Evolutionary conservation across 2,797 vertebrate genomes (phyloP).

Genomic region (Cyprinella venusta): DNA sequence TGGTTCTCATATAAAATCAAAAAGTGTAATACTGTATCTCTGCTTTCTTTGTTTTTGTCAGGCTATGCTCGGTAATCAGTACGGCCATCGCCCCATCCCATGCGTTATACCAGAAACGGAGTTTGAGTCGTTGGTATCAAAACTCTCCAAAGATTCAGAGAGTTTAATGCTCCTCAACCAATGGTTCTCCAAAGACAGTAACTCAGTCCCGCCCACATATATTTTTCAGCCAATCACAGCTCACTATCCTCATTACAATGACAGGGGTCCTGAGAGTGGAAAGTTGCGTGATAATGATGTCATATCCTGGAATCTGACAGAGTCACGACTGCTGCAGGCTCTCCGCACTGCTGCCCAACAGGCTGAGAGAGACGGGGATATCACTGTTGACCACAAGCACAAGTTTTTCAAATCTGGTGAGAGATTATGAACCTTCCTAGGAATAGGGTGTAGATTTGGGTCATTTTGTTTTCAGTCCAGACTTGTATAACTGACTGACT

Average conservation of each 20-base stretch:
- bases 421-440: constrained; percentile 12
- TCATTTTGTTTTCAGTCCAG: not conserved
- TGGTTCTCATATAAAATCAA: not conserved
- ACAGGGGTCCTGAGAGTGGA: constrained; percentile 65
- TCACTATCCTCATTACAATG: constrained; percentile 71
- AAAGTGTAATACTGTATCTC: not conserved
- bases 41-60: constrained; percentile 14
- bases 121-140: constrained; percentile 77
- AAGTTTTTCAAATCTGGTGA: constrained; percentile 80
- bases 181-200: constrained; percentile 80
- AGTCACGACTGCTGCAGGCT: constrained; percentile 70
- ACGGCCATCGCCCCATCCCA: constrained; percentile 77
- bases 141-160: constrained; percentile 68
- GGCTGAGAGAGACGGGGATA: constrained; percentile 72
- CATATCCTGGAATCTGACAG: constrained; percentile 67
- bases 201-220: constrained; percentile 76
- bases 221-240: constrained; percentile 79
- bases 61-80: constrained; percentile 72
- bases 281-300: constrained; percentile 55
- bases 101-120: constrained; percentile 72
- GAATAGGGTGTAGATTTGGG: not conserved
- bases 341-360: constrained; percentile 71
- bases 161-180: constrained; percentile 71
- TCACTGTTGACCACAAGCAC: constrained; percentile 73
- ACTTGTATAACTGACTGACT: not conserved